Conservation (phyloP, 1,140 invertebrate species). For the Penaeus chinensis region DNA sequence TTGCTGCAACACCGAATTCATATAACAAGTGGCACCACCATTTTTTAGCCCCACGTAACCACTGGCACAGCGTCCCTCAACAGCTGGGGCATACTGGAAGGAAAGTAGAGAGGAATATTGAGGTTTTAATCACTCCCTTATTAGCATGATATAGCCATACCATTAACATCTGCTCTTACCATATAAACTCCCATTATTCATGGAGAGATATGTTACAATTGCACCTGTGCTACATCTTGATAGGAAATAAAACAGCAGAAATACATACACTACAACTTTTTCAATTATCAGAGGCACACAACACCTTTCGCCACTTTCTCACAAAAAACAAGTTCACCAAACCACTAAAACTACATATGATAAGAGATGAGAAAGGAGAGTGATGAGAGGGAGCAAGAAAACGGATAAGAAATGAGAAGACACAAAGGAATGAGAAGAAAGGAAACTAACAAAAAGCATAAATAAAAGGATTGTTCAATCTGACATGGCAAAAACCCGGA, state of each 20-base stretch:
- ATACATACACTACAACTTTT: no score
- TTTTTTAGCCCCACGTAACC: constrained; percentile 76
- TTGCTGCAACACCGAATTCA: constrained; percentile 76
- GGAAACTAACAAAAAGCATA: background rate
- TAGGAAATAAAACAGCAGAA: no score
- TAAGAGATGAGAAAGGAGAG: background rate
- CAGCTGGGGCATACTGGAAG: constrained; percentile 70
- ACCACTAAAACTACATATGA: background rate
- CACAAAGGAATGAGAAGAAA: constrained; percentile 11
- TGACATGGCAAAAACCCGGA: background rate
- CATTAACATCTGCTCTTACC: no score
- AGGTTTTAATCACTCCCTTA: no score
- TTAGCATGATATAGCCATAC: no score
- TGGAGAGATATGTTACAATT: no score
- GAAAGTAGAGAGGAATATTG: background rate
- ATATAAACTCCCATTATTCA: no score
- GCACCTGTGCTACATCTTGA: no score
- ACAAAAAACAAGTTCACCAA: no score
- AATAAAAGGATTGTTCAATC: background rate
- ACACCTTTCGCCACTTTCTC: no score
- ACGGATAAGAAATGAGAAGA: background rate
- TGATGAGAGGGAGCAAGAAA: background rate
- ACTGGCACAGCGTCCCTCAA: constrained; percentile 70
- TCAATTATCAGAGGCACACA: no score
- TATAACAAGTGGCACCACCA: constrained; percentile 76